phyloP scores from a whole-genome alignment of 2,888 invertebrate species.

The Drosophila antonietae region DNA sequence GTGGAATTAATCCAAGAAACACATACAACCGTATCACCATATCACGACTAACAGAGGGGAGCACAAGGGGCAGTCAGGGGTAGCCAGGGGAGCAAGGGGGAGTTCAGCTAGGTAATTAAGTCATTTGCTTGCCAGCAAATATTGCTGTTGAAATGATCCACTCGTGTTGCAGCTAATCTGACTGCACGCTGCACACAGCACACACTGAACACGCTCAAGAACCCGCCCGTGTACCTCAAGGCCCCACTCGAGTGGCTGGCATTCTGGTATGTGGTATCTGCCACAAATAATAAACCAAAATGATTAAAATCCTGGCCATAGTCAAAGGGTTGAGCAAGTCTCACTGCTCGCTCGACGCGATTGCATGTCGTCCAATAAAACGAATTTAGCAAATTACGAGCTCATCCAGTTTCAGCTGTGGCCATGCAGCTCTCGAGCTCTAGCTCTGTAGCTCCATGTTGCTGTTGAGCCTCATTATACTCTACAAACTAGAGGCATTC shows the following conservation, averaged over 20 bases:
- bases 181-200: constrained; percentile 17
- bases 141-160: constrained; percentile 46
- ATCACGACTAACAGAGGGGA: background rate
- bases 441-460: constrained; percentile 13
- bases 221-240: background rate
- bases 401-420: constrained; percentile 47
- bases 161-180: constrained; percentile 39
- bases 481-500: background rate
- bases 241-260: constrained; percentile 21
- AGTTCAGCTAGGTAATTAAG: constrained; percentile 62
- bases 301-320: constrained; percentile 66
- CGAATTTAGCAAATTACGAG: constrained; percentile 80
- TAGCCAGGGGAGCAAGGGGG: no score
- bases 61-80: no score
- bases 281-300: constrained; percentile 78
- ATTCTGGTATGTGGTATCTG: constrained; percentile 55
- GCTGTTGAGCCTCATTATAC: constrained; percentile 48
- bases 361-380: constrained; percentile 80
- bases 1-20: constrained; percentile 57
- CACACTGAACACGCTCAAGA: constrained; percentile 5
- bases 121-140: constrained; percentile 67
- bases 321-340: constrained; percentile 33
- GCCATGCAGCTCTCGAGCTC: constrained; percentile 3
- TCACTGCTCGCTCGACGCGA: constrained; percentile 35
- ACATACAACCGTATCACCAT: background rate